A percentile compares a stretch with the other conserved stretches of the same genome.
Evolutionary conservation across 37 sponge, comb jelly and placozoan genomes (phyloP).

Genomic region (Oscarella lobularis): DNA sequence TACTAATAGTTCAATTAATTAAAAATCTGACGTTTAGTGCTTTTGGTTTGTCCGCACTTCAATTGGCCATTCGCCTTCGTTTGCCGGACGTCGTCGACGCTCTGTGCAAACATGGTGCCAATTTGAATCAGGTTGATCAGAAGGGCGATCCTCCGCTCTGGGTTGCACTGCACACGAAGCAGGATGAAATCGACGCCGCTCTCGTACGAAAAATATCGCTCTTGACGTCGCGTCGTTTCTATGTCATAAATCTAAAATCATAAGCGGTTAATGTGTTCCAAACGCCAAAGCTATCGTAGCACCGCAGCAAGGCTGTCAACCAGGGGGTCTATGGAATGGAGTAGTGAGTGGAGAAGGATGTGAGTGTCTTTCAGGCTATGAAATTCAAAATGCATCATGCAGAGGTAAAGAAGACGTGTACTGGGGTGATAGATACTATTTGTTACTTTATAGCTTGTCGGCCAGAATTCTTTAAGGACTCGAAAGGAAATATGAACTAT

Average conservation of each 20-base stretch:
- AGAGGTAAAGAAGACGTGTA: too few relatives aligned
- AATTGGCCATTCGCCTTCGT: conserved; percentile 50
- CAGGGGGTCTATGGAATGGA: too few relatives aligned
- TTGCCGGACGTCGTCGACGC: conserved; percentile 53
- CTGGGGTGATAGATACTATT: too few relatives aligned
- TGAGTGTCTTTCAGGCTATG: too few relatives aligned
- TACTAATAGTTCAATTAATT: not conserved
- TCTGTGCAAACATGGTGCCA: conserved; percentile 57
- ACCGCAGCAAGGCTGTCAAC: too few relatives aligned
- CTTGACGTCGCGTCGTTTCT: too few relatives aligned
- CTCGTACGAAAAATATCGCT: too few relatives aligned
- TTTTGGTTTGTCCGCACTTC: conserved; percentile 27
- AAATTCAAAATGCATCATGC: too few relatives aligned
- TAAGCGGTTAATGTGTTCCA: not conserved
- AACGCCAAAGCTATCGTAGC: too few relatives aligned
- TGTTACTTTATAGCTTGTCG: too few relatives aligned
- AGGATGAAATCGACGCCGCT: conserved; percentile 49
- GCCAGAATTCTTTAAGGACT: not conserved
- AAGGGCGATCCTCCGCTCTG: conserved; percentile 71
- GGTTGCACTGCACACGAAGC: conserved; percentile 74
- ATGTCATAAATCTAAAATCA: not conserved
- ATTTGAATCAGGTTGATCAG: conserved; percentile 40
- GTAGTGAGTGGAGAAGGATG: too few relatives aligned
- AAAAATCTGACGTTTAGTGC: not conserved
- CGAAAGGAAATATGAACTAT: not conserved